These are phyloP conservation scores for Mellilla xanthometata DNA, from an alignment of 2,888 invertebrate genomes.

Conservation along the genomic window DNA sequence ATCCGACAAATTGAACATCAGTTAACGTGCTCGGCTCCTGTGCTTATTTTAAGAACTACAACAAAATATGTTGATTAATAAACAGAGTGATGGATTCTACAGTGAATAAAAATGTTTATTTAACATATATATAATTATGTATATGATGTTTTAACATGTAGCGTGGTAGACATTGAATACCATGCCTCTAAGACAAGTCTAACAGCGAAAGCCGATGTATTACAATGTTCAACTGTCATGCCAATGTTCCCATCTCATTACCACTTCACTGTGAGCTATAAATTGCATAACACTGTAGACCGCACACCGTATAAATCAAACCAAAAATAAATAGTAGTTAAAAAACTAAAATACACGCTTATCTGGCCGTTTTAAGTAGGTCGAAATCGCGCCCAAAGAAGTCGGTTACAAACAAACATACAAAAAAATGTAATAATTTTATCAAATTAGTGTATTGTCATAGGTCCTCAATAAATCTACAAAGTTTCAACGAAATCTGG, in stretches of 20 bases:
- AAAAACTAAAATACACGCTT: no score
- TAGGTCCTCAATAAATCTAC: no score
- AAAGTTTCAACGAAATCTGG: no score
- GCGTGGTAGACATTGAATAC: conserved; percentile 45
- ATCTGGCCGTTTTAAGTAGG: no score
- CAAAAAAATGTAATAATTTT: no score
- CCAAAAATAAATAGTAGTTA: no score
- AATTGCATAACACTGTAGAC: conserved; percentile 80
- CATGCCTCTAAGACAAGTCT: conserved; percentile 61
- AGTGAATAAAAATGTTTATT: no score
- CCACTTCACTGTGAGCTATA: conserved; percentile 53
- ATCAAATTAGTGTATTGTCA: no score
- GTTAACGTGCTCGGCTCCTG: not conserved
- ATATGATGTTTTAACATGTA: conserved; percentile 40
- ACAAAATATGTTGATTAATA: conserved; percentile 7
- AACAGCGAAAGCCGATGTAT: conserved; percentile 61
- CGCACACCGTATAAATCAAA: no score
- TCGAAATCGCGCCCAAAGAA: no score
- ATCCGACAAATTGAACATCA: no score
- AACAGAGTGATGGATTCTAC: conserved; percentile 26
- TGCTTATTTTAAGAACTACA: conserved; percentile 11
- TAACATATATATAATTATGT: conserved; percentile 34
- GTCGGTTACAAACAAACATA: no score
- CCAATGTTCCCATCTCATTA: conserved; percentile 17
- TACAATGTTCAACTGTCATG: conserved; percentile 26